Conservation (phyloP, 2,888 invertebrate species). For the Sthenelais limicola region DNA sequence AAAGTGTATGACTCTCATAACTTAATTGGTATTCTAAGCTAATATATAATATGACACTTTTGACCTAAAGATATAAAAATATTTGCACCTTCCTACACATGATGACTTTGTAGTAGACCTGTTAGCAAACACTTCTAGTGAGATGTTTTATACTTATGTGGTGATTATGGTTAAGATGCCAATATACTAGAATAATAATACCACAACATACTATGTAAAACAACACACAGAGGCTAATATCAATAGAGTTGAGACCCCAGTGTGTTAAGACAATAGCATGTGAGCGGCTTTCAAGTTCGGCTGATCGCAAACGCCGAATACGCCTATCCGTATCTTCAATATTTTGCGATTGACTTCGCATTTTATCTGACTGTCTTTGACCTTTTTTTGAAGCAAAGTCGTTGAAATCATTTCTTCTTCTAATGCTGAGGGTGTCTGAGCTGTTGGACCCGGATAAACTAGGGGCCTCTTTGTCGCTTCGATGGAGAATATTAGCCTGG, state of each 20-base stretch:
- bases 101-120: too few species aligned
- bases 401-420: neutral
- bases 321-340: neutral
- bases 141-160: neutral
- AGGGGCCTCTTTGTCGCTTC: neutral
- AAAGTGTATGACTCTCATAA: too few species aligned
- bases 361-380: neutral
- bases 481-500: neutral
- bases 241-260: conserved; percentile 55
- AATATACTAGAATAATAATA: conserved; percentile 62
- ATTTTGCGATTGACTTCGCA: neutral
- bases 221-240: conserved; percentile 66
- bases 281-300: neutral
- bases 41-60: too few species aligned
- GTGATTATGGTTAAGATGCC: conserved; percentile 57
- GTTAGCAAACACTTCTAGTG: too few species aligned
- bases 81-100: too few species aligned
- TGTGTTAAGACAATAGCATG: neutral
- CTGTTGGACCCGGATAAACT: neutral
- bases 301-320: neutral
- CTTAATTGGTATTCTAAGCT: too few species aligned
- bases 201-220: conserved; percentile 63
- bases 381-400: neutral
- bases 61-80: too few species aligned
- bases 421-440: neutral